phyloP scores from a whole-genome alignment of 1,140 invertebrate species.

The Zaprionus lachaisei region DNA sequence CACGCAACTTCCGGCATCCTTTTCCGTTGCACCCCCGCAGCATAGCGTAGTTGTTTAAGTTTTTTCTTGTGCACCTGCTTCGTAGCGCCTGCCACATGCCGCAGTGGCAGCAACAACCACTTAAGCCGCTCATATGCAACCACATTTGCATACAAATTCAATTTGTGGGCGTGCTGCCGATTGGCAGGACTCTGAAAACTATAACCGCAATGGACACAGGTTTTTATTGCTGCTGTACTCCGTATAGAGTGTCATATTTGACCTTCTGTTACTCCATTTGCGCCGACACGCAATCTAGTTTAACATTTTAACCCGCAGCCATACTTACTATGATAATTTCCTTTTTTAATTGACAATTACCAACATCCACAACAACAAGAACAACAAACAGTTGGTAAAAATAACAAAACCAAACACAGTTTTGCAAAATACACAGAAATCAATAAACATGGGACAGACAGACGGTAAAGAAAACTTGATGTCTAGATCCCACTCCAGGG shows the following conservation, averaged over 20 bases:
- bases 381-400: not conserved
- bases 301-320: slow-evolving; percentile 47
- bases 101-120: slow-evolving; percentile 22
- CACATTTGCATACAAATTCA: slow-evolving; percentile 44
- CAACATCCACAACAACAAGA: not conserved
- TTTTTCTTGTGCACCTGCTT: slow-evolving; percentile 5
- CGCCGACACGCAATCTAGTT: slow-evolving; percentile 11
- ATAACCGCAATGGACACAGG: not conserved
- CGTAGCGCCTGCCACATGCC: not conserved
- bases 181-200: not conserved
- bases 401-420: slow-evolving; percentile 32
- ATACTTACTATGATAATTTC: slow-evolving; percentile 56
- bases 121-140: not conserved
- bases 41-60: slow-evolving; percentile 29
- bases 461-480: slow-evolving; percentile 36
- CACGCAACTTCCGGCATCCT: slow-evolving; percentile 65
- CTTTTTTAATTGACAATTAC: slow-evolving; percentile 37
- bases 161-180: slow-evolving; percentile 12
- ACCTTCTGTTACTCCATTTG: slow-evolving; percentile 13
- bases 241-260: slow-evolving; percentile 11
- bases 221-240: slow-evolving; percentile 11
- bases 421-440: slow-evolving; percentile 59
- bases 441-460: slow-evolving; percentile 56
- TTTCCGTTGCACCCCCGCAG: slow-evolving; percentile 36
- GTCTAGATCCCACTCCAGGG: slow-evolving; percentile 8